Conservation (phyloP, 2,888 invertebrate genomes). For the Lasioglossum pauxillum region DNA sequence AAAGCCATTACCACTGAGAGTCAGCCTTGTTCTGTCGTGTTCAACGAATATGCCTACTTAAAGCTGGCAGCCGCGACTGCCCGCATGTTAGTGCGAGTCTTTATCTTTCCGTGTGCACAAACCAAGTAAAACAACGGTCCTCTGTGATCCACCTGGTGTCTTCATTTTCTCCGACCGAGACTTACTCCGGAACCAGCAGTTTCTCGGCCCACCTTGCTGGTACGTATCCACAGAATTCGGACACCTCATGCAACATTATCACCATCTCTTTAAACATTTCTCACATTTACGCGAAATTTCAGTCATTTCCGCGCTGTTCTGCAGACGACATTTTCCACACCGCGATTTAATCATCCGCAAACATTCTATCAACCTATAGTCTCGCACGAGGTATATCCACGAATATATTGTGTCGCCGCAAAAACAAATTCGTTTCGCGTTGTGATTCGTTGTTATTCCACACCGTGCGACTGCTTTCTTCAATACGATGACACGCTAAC, state of each 20-base stretch:
- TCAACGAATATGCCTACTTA: constrained; percentile 57
- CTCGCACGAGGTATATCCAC: neutral
- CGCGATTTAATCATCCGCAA: neutral
- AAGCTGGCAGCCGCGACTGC: constrained; percentile 49
- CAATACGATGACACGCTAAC: neutral
- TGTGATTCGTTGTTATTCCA: neutral
- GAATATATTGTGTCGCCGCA: no score
- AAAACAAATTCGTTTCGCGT: neutral
- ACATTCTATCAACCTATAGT: neutral
- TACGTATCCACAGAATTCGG: constrained; percentile 38
- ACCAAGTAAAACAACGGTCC: constrained; percentile 32
- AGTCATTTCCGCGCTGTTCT: neutral
- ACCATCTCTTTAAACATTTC: neutral
- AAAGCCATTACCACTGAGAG: constrained; percentile 51
- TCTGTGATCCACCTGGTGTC: constrained; percentile 51
- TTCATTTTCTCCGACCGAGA: constrained; percentile 35
- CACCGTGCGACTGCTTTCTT: neutral
- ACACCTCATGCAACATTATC: neutral
- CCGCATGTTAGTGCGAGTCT: constrained; percentile 41
- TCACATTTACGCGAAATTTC: neutral
- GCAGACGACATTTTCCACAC: neutral
- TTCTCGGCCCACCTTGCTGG: constrained; percentile 43
- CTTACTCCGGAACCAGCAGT: constrained; percentile 18
- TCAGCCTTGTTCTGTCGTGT: constrained; percentile 36
- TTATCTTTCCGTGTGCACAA: constrained; percentile 46